Percentiles rank a stretch among this genome's conserved stretches.
These are phyloP conservation scores for Elegia similella DNA, from an alignment of 2,888 invertebrate species.

Conservation along the genomic window DNA sequence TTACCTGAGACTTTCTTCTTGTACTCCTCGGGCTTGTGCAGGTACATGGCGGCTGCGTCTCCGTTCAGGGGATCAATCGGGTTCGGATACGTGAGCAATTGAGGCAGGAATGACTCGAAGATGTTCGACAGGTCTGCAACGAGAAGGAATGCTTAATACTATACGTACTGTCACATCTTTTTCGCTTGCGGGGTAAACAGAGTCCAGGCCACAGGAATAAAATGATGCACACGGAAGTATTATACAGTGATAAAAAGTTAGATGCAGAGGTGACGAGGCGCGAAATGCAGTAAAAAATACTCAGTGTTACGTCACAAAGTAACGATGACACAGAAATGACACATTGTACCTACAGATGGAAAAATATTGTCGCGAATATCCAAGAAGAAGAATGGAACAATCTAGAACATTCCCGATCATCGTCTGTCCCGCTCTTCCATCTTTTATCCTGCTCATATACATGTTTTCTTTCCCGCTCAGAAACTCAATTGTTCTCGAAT, in stretches of 20 bases:
- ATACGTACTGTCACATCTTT: no score
- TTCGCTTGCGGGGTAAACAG: no score
- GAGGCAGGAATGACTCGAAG: constrained; percentile 99
- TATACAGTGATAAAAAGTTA: not conserved
- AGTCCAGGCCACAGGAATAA: not conserved
- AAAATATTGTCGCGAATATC: not conserved
- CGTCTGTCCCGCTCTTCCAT: no score
- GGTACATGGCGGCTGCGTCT: constrained; percentile 99
- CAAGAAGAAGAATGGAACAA: no score
- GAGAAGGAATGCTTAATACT: constrained; percentile 6
- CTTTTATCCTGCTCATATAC: no score
- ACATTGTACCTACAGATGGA: no score
- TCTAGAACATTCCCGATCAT: no score
- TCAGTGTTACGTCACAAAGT: not conserved
- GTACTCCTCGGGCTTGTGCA: constrained; percentile 99
- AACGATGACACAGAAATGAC: not conserved
- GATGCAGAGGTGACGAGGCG: not conserved
- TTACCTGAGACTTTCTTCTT: constrained; percentile 98
- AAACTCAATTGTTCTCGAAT: no score
- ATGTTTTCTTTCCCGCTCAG: no score
- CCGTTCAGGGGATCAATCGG: constrained; percentile 99
- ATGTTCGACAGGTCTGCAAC: constrained; percentile 97
- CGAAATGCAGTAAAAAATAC: not conserved
- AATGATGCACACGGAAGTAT: not conserved
- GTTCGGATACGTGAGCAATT: constrained; percentile 99